Base-by-base conservation (phyloP, 2,888 invertebrate genomes). In the Cheiracanthium punctorium region DNA sequence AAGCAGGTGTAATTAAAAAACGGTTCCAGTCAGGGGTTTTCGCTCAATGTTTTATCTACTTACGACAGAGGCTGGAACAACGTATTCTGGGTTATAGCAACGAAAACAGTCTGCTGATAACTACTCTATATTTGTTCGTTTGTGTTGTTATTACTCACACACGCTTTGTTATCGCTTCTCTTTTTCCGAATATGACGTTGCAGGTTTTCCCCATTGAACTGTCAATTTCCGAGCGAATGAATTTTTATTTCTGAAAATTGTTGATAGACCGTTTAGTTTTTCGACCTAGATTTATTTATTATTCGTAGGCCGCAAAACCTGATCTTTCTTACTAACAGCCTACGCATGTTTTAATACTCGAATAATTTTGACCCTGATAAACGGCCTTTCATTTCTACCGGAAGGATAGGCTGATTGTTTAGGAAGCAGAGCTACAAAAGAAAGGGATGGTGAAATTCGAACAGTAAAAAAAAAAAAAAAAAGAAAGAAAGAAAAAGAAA, bases 221-320 rank as follows among this genome's bases (percentile, higher is more conserved):
- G 24, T 24, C 17, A 58, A 5, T 58, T 48, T n/a, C 1, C 48
- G 14, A n/a, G n/a, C n/a, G 48, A 17, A 17, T 12, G 7, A 48
- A 58, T 58, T 8, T 58, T 58, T 58, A 24, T 58, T 58, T 58
- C n/a, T 58, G 58, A 58, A 58, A n/a, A 24, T 58, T 58, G 58
- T 24, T 20, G 58, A 24, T 58, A 24, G 24, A 24, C n/a, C 58
- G 4, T 58, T 58, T 58, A 2, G 5, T 24, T 58, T 58, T 24
- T 24, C 58, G 58, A 58, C 58, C 58, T 58, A 58, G 58, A 58
- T 58, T 58, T 58, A 58, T 58, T 58, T 58, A 58, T 58, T 58
- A 58, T 58, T 58, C 58, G 58, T 58, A 58, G 58, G 58, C 12
- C 24, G 58, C 5, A 58, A 58, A 58, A 58, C 58, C 58, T 17